Conservation (phyloP, 2,797 vertebrate genomes). For the Coregonus ussuriensis region DNA sequence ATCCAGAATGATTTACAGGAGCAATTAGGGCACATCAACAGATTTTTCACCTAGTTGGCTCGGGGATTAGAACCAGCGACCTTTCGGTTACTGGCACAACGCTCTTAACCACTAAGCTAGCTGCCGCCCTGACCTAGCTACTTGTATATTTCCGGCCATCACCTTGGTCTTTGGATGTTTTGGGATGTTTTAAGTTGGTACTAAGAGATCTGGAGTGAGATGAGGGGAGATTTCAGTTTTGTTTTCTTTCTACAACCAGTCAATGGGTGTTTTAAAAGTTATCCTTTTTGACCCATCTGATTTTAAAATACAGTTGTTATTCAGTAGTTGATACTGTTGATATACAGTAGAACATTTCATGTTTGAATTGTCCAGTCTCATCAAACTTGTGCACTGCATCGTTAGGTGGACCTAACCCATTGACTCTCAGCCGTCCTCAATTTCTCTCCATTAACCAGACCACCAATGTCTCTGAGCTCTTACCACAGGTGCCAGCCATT, state of each 20-base stretch:
- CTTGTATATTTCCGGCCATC: neutral
- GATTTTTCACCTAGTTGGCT: too few species aligned
- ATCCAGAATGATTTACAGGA: too few species aligned
- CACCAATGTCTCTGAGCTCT: slow-evolving; percentile 58
- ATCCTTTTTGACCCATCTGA: neutral
- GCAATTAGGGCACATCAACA: too few species aligned
- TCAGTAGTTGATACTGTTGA: neutral
- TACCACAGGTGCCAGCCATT: slow-evolving; percentile 67
- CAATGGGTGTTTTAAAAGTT: slow-evolving; percentile 44
- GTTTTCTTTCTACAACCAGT: too few species aligned
- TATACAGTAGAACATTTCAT: slow-evolving; percentile 40
- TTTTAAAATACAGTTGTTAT: slow-evolving; percentile 20
- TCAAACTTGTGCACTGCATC: too few species aligned
- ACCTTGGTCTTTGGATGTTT: neutral
- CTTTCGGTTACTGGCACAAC: too few species aligned
- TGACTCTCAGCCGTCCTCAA: slow-evolving; percentile 43
- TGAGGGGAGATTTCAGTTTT: too few species aligned
- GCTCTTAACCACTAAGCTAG: too few species aligned
- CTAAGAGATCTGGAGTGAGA: too few species aligned
- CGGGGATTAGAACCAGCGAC: too few species aligned
- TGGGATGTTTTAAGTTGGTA: too few species aligned
- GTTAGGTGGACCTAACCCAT: neutral
- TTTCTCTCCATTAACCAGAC: slow-evolving; percentile 52
- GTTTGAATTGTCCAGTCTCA: neutral
- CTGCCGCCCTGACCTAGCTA: neutral